These are phyloP conservation scores for Corythaixoides concolor DNA, from an alignment of 2,113 vertebrate genomes.

Conservation along the genomic window DNA sequence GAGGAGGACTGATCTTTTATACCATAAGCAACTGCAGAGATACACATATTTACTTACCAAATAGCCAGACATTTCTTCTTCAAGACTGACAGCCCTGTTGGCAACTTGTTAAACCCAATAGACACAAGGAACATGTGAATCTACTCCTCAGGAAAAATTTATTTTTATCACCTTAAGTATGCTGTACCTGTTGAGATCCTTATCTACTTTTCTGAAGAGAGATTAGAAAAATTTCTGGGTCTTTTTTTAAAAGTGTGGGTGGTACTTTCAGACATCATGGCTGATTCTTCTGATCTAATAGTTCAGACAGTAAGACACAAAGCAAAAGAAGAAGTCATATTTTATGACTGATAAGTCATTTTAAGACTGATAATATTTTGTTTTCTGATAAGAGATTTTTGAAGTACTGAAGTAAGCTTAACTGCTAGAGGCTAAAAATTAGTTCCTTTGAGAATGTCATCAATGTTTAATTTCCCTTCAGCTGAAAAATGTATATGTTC, in stretches of 20 bases:
- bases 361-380: too few species aligned
- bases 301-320: not conserved
- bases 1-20: not conserved
- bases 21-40: not conserved
- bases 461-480: not conserved
- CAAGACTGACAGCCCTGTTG: not conserved
- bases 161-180: not conserved
- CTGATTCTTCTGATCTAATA: not conserved
- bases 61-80: not conserved
- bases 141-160: not conserved
- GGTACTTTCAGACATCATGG: not conserved
- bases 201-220: not conserved
- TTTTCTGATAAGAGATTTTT: not conserved
- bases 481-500: not conserved
- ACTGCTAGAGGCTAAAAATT: rapidly evolving
- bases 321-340: not conserved
- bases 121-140: not conserved
- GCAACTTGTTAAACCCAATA: not conserved
- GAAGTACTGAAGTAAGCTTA: not conserved
- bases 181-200: not conserved
- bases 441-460: not conserved
- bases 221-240: not conserved
- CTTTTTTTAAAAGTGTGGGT: not conserved
- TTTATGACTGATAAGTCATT: not conserved
- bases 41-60: not conserved